phyloP scores from a whole-genome alignment of 2,113 vertebrate genomes.

The Alligator sinensis region DNA sequence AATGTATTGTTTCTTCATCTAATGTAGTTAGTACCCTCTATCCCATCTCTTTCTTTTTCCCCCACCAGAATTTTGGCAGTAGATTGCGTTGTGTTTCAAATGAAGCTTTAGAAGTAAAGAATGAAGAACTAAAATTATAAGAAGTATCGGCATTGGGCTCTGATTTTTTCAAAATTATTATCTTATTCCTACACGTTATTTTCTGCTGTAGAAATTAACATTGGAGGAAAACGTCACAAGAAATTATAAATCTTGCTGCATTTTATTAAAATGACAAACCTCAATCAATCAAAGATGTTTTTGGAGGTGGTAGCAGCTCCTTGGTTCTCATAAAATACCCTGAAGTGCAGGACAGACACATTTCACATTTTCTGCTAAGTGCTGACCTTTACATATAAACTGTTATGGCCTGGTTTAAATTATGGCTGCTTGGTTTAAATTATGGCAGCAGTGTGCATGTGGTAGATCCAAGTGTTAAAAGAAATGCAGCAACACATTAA shows the following conservation, averaged over 20 bases:
- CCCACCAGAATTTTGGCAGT: not conserved
- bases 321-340: not conserved
- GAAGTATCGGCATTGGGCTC: not conserved
- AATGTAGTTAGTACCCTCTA: not conserved
- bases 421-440: not conserved
- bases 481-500: not conserved
- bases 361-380: fast-evolving
- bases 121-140: not conserved
- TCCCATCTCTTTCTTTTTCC: not conserved
- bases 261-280: not conserved
- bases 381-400: not conserved
- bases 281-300: fast-evolving
- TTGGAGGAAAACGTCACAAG: not conserved
- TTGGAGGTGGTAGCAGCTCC: not conserved
- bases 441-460: fast-evolving
- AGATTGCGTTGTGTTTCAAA: not conserved
- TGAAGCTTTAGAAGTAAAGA: not conserved
- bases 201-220: too few relatives aligned
- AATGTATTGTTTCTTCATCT: not conserved
- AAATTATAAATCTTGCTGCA: not conserved
- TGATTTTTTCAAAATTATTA: not conserved
- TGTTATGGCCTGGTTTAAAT: too few relatives aligned
- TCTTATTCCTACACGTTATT: not conserved
- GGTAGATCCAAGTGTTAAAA: fast-evolving
- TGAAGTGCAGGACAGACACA: too few relatives aligned